phyloP scores from a whole-genome alignment of 2,797 vertebrate genomes.

The Allobates femoralis region DNA sequence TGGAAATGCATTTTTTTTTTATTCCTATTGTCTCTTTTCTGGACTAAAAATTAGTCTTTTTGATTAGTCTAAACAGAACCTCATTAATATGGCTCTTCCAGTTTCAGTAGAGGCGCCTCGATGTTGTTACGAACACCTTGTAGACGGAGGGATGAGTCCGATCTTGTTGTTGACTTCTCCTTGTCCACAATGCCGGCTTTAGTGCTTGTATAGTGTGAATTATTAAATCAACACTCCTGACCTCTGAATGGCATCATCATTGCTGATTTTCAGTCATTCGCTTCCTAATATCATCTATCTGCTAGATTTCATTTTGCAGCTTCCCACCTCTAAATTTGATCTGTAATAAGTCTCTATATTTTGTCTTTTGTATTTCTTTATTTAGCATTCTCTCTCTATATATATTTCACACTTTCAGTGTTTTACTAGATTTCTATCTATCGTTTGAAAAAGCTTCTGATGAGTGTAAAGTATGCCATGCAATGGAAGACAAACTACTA shows the following conservation, averaged over 20 bases:
- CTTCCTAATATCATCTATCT: constrained; percentile 49
- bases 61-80: constrained; percentile 17
- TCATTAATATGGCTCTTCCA: constrained; percentile 21
- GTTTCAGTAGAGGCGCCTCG: constrained; percentile 31
- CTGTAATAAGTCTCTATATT: not conserved
- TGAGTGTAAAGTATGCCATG: not conserved
- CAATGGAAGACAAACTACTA: not conserved
- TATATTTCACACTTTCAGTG: not conserved
- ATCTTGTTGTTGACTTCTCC: constrained; percentile 49
- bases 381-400: not conserved
- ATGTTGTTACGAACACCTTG: constrained; percentile 59
- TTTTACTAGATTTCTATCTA: not conserved
- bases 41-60: constrained; percentile 17
- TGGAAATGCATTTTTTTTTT: not conserved
- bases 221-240: constrained; percentile 59
- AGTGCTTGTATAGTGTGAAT: constrained; percentile 54
- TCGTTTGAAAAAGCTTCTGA: not conserved
- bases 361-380: not conserved
- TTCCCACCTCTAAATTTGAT: constrained; percentile 34
- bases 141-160: constrained; percentile 51
- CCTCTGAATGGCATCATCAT: constrained; percentile 41
- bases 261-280: constrained; percentile 46
- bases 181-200: constrained; percentile 39
- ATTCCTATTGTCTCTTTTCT: not conserved
- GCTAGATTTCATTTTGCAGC: constrained; percentile 48